phyloP scores from a whole-genome alignment of 30 jellyfish, hydroid and myxozoan species.

The Cassiopea andromeda region DNA sequence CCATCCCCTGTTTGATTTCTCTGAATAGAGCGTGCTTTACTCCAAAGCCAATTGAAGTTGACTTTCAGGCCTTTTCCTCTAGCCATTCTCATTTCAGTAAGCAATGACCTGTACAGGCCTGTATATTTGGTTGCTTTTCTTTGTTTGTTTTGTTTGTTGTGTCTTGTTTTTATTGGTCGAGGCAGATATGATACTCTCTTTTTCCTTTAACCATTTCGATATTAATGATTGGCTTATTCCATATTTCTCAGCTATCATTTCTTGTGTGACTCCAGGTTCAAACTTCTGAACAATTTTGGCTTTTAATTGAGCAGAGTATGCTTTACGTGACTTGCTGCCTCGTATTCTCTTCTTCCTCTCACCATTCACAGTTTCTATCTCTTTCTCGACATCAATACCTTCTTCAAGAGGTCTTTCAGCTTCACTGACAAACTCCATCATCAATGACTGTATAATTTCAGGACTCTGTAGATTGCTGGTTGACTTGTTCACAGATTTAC shows the following conservation, averaged over 20 bases:
- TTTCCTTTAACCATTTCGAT: constrained; percentile 32
- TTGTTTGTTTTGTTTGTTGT: constrained; percentile 5
- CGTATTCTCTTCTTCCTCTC: constrained; percentile 29
- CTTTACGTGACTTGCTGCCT: constrained; percentile 24
- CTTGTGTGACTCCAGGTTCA: constrained; percentile 54
- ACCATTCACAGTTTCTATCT: not conserved
- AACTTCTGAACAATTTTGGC: constrained; percentile 41
- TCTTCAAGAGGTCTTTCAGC: not conserved
- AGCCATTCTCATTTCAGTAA: constrained; percentile 27
- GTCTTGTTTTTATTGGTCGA: constrained; percentile 37
- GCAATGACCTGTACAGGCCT: constrained; percentile 37
- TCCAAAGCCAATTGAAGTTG: constrained; percentile 51
- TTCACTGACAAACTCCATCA: not conserved
- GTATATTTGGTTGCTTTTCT: not conserved
- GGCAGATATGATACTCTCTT: constrained; percentile 40
- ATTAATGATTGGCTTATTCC: constrained; percentile 34
- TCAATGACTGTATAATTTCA: not conserved
- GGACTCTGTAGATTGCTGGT: not conserved
- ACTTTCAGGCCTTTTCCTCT: constrained; percentile 46
- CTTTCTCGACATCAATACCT: not conserved
- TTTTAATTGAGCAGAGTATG: constrained; percentile 23
- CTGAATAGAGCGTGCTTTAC: too few species aligned
- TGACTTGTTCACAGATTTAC: not conserved
- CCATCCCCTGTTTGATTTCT: too few species aligned
- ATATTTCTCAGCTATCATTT: constrained; percentile 25